Conservation (phyloP, 2,113 vertebrate genomes). For the Plectropomus leopardus region DNA sequence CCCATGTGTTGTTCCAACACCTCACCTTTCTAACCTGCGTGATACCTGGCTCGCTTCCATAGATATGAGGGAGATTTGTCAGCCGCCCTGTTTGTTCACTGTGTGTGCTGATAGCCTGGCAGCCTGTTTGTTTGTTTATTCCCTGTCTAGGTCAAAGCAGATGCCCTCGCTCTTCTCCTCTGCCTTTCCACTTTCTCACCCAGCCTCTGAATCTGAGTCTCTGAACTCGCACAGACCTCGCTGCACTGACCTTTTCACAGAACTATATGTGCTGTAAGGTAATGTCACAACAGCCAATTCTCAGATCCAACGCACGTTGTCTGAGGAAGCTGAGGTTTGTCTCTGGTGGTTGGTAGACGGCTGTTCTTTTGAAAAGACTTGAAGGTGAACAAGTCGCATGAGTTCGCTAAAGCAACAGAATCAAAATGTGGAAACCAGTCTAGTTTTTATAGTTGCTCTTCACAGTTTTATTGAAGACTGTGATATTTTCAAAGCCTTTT, state of each 20-base stretch:
- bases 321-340: conserved; percentile 2
- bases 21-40: conserved; percentile 52
- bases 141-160: conserved; percentile 76
- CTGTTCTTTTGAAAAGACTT: conserved; percentile 5
- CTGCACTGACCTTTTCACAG: conserved; percentile 63
- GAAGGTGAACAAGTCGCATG: not conserved
- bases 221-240: conserved; percentile 23
- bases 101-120: conserved; percentile 72
- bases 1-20: conserved; percentile 30
- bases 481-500: not conserved
- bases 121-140: conserved; percentile 79
- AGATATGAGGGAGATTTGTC: conserved; percentile 73
- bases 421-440: not conserved
- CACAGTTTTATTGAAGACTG: not conserved
- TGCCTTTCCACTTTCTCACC: conserved; percentile 43
- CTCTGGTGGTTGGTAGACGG: not conserved
- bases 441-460: not conserved
- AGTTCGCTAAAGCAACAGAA: not conserved
- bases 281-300: conserved; percentile 52
- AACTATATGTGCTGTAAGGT: conserved; percentile 47
- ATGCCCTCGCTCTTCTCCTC: conserved; percentile 65
- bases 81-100: conserved; percentile 69
- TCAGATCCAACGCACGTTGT: conserved; percentile 9
- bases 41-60: conserved; percentile 61
- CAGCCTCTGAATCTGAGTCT: conserved; percentile 28